Evolutionary conservation across 1,140 invertebrate genomes (phyloP), one percentile per base, ranked within the genome.

Genomic region (Monomorium pharaonis): DNA sequence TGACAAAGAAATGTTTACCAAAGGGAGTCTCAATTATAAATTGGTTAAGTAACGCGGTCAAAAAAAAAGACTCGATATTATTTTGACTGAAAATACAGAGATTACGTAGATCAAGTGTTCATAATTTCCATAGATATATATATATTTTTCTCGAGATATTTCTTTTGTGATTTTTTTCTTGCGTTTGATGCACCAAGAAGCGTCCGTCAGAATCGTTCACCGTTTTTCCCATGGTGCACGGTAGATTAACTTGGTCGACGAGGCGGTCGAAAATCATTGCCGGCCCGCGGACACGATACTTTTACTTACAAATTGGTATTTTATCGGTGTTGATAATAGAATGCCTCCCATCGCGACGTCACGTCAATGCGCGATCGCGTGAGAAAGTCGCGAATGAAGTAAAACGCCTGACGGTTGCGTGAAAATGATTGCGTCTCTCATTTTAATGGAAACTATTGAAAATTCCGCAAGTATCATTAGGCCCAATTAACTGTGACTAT

Each of bases 241-340:
- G 54, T 89, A 89, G 87, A 89, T 89, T 89, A 88, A 89, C 81
- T 88, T 54, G 21, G 65, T 44, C 21, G 88, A 81, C 83, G 81
- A 80, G 83, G 47, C 51, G 87, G 47, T 88, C 69, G 83, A 74
- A 88, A 89, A 88, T 77, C 65, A 54, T 76, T 65, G 70, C 44
- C 58, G 72, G 80, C 87, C 81, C 54, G 72, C 27, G 65, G 62
- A 70, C 58, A 83, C 27, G 65, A 65, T 85, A 81, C 88, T 89
- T 89, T 89, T 89, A 88, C 88, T 89, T 60, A 70, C 69, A 69
- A 86, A 88, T 88, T 83, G 86, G 56, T 21, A 65, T 21, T 49
- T 60, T 69, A 88, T 88, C 87, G 56, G 56, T 44, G 60, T 21
- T 27, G 47, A 37, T 80, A 88, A 89, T 42, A 33, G 56, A 63